A percentile compares a stretch with the other conserved stretches of the same genome.
These are phyloP conservation scores for Intellagama lesueurii DNA, from an alignment of 2,797 vertebrate genomes.

Conservation along the genomic window DNA sequence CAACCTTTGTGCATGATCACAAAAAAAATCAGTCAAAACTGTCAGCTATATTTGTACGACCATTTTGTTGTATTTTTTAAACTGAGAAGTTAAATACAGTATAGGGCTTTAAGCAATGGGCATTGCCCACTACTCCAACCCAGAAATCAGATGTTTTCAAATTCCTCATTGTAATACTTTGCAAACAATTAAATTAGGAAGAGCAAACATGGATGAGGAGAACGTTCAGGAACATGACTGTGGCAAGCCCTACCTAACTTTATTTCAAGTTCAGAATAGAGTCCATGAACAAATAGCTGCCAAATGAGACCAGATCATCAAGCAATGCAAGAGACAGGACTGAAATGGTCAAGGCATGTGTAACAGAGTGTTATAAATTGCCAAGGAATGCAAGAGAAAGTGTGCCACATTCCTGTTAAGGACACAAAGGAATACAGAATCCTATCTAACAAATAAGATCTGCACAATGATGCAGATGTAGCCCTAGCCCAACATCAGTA, in stretches of 20 bases:
- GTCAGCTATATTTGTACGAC: background rate
- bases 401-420: background rate
- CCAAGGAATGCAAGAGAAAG: too few relatives aligned
- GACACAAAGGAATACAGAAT: background rate
- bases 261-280: background rate
- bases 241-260: background rate
- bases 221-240: background rate
- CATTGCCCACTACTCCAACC: background rate
- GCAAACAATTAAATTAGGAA: background rate
- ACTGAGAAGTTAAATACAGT: background rate
- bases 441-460: background rate
- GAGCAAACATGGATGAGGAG: too few relatives aligned
- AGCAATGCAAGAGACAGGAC: background rate
- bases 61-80: background rate
- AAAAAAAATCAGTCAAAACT: background rate
- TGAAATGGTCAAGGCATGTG: too few relatives aligned
- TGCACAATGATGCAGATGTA: background rate
- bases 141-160: background rate
- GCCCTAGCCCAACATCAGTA: background rate
- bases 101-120: background rate
- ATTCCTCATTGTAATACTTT: background rate
- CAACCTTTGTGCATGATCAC: background rate
- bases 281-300: background rate
- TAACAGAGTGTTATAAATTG: too few relatives aligned
- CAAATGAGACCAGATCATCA: background rate